Evolutionary conservation across 1,140 invertebrate genomes (phyloP), one percentile per base, ranked within the genome.

Genomic region (Pogonomyrmex barbatus): DNA sequence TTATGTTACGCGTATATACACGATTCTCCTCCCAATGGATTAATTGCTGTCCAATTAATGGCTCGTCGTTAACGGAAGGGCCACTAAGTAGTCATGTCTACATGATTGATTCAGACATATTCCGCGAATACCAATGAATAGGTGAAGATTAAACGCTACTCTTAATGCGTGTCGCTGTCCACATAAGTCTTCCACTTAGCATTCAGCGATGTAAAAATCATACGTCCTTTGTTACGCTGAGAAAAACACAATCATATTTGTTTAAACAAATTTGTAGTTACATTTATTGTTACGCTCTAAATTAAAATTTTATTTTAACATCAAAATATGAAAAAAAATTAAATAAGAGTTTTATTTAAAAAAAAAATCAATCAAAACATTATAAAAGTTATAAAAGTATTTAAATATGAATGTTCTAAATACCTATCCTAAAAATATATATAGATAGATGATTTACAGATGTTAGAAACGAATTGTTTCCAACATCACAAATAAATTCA

Each of bases 1-100:
- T 91, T 87, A 90, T 79, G 87, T 56, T 78, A 8, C 65, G 42
- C 76, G 70, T 60, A 63, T 78, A 83, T 85, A 87, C 78, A 86
- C 78, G 56, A 76, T 33, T 68, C 65, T 65, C 52, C 87, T 82
- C 71, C 77, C 42, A 56, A 14, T n/a, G 77, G 79, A 93, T 93
- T 93, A 93, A 93, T 93, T 91, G 92, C 89, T 50, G 70, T 70
- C 87, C 88, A 92, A 93, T 92, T 93, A 91, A 92, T 90, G 90
- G 73, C 89, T 67, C 81, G 78, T 85, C 88, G 79, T 90, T 85
- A 86, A 50, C 83, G 77, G 75, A 82, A 89, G 54, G 75, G 79
- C 85, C 24, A 58, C 36, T 45, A 47, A 71, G 75, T 42, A 56
- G 24, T 67, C 63, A 58, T 50, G 62, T 85, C 68, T 50, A 79